Conservation (phyloP, 2,888 invertebrate genomes). For the Coremacera marginata region DNA sequence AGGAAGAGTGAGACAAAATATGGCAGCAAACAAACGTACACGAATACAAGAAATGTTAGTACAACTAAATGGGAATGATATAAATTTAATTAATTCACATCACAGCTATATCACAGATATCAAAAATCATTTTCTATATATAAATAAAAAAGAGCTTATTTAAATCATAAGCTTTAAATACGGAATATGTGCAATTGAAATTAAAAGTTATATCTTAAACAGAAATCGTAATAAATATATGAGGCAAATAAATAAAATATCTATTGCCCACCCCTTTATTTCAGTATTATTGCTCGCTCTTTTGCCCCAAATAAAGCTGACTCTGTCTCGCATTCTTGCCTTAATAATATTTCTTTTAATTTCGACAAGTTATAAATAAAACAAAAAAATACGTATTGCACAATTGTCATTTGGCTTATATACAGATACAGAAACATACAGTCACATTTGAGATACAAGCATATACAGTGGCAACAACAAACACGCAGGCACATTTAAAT, state of each 20-base stretch:
- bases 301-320: not conserved
- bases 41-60: not conserved
- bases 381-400: constrained; percentile 42
- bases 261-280: constrained; percentile 10
- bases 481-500: constrained; percentile 11
- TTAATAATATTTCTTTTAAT: constrained; percentile 61
- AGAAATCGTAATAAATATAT: not conserved
- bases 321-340: not conserved
- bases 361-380: constrained; percentile 43
- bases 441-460: not conserved
- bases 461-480: constrained; percentile 24
- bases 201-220: not conserved
- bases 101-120: no score
- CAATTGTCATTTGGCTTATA: constrained; percentile 64
- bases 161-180: not conserved
- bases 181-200: not conserved
- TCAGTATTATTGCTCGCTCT: not conserved
- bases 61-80: not conserved
- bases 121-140: no score
- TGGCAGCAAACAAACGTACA: not conserved
- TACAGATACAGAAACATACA: constrained; percentile 41
- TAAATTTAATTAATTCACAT: not conserved
- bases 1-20: not conserved
- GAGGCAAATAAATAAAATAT: constrained; percentile 49
- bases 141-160: not conserved